Conservation (phyloP, 2,888 invertebrate species). For the Plagodis dolabraria region DNA sequence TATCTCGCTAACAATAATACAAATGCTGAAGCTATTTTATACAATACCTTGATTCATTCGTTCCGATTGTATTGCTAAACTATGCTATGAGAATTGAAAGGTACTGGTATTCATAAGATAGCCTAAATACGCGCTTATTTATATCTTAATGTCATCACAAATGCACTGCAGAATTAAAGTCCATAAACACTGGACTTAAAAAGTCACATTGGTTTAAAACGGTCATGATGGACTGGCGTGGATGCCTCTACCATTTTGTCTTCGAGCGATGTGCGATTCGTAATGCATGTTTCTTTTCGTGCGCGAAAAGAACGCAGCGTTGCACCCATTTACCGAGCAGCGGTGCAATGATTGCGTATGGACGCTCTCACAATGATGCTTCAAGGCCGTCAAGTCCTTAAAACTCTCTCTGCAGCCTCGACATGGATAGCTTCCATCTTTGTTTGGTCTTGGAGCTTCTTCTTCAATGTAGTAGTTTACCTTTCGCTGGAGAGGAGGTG, state of each 20-base stretch:
- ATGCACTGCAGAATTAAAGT: slow-evolving; percentile 53
- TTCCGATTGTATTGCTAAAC: slow-evolving; percentile 11
- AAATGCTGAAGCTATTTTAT: slow-evolving; percentile 19
- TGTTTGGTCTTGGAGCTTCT: slow-evolving; percentile 87
- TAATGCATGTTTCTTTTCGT: slow-evolving; percentile 91
- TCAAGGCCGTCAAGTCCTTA: slow-evolving; percentile 86
- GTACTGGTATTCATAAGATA: slow-evolving; percentile 56
- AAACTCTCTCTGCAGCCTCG: slow-evolving; percentile 88
- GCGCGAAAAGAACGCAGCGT: slow-evolving; percentile 91
- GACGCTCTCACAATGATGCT: slow-evolving; percentile 89
- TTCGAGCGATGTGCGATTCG: slow-evolving; percentile 85
- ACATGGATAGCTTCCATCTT: slow-evolving; percentile 88
- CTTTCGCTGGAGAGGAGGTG: slow-evolving; percentile 65
- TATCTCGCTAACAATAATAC: no score
- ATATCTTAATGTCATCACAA: slow-evolving; percentile 75
- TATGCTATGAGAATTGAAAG: slow-evolving; percentile 54
- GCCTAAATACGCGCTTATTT: slow-evolving; percentile 63
- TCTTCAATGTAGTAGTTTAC: slow-evolving; percentile 87
- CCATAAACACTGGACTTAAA: slow-evolving; percentile 23
- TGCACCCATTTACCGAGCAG: slow-evolving; percentile 91
- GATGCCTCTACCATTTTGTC: slow-evolving; percentile 65
- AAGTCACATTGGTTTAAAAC: slow-evolving; percentile 38
- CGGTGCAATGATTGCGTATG: slow-evolving; percentile 89
- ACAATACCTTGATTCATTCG: slow-evolving; percentile 20
- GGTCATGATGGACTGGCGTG: slow-evolving; percentile 69